These are phyloP conservation scores for Theodoxus fluviatilis DNA, from an alignment of 2,888 invertebrate genomes.

Conservation along the genomic window DNA sequence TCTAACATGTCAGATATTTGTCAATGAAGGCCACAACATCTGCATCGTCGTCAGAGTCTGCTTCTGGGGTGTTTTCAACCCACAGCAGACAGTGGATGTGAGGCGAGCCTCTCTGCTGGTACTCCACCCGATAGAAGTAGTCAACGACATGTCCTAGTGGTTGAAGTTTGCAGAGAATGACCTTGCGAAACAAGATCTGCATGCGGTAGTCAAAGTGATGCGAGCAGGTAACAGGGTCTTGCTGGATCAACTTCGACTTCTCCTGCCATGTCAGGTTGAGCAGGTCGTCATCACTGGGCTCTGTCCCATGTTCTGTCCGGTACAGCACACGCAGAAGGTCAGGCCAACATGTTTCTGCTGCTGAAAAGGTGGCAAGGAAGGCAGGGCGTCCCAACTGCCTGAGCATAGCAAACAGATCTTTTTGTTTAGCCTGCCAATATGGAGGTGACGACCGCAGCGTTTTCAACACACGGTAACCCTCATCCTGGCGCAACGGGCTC, in stretches of 20 bases:
- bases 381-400: conserved; percentile 36
- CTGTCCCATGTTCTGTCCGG: not conserved
- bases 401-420: conserved; percentile 36
- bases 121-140: conserved; percentile 39
- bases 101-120: conserved; percentile 42
- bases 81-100: conserved; percentile 40
- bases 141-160: conserved; percentile 37
- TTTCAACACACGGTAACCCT: conserved; percentile 28
- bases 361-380: conserved; percentile 33
- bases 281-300: not conserved
- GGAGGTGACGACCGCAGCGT: conserved; percentile 23
- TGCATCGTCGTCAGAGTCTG: conserved; percentile 31
- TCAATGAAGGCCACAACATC: conserved; percentile 32
- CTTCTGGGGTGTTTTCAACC: conserved; percentile 35
- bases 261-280: conserved; percentile 30
- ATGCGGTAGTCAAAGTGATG: conserved; percentile 40
- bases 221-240: conserved; percentile 42
- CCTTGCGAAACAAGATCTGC: conserved; percentile 30
- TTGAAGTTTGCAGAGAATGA: conserved; percentile 25
- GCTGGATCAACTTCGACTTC: conserved; percentile 34
- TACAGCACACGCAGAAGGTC: conserved; percentile 11
- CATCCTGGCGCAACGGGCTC: conserved; percentile 15
- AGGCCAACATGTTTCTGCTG: conserved; percentile 34
- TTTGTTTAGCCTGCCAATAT: conserved; percentile 16
- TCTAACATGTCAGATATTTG: conserved; percentile 29